Conservation (phyloP, 2,888 invertebrate genomes). For the Sialis lutaria region DNA sequence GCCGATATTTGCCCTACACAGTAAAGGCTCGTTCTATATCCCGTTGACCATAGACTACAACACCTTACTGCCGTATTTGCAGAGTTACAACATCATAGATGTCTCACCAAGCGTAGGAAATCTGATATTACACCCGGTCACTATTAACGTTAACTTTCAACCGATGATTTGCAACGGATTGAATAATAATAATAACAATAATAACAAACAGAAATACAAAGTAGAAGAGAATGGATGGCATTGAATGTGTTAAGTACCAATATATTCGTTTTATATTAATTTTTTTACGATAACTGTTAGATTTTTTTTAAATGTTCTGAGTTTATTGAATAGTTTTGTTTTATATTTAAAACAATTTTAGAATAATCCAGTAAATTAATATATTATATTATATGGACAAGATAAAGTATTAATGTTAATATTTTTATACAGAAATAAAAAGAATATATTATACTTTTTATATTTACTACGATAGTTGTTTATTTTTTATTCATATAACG, state of each 20-base stretch:
- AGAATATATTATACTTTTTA: no score
- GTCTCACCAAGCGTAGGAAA: conserved; percentile 33
- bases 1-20: conserved; percentile 79
- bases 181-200: not conserved
- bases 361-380: no score
- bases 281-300: no score
- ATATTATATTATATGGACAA: no score
- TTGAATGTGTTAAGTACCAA: not conserved
- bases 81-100: conserved; percentile 37
- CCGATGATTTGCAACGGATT: conserved; percentile 10
- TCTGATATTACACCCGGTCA: conserved; percentile 65
- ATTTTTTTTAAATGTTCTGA: no score
- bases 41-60: conserved; percentile 68
- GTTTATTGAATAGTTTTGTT: no score
- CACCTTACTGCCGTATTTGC: conserved; percentile 49
- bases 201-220: conserved; percentile 2
- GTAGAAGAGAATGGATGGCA: conserved; percentile 6
- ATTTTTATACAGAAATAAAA: no score
- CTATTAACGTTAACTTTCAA: conserved; percentile 72
- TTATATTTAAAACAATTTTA: no score
- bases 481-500: no score
- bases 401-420: no score
- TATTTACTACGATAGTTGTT: no score
- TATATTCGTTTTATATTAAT: no score
- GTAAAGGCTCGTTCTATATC: conserved; percentile 77